A percentile compares a stretch with the other conserved stretches of the same genome.
phyloP scores from a whole-genome alignment of 2,888 invertebrate genomes.

The Linhomoeus sp. region DNA sequence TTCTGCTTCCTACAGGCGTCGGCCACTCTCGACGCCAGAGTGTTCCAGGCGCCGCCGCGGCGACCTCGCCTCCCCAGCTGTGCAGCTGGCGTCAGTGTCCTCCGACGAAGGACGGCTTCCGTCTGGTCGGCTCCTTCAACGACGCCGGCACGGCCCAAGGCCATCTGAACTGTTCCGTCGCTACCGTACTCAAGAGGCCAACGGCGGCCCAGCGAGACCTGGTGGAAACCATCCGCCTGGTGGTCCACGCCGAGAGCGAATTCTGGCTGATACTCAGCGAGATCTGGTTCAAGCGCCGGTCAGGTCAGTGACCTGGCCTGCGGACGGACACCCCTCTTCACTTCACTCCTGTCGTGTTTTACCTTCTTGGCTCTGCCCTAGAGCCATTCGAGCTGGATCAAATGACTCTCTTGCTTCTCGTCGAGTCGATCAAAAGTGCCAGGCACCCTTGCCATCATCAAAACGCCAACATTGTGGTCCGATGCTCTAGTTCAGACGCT shows the following conservation, averaged over 20 bases:
- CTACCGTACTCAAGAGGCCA: neutral
- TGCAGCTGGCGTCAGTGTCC: neutral
- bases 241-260: conserved; percentile 18
- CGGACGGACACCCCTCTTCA: too few species aligned
- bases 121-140: conserved; percentile 17
- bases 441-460: too few species aligned
- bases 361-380: too few species aligned
- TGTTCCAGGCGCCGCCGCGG: neutral
- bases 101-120: conserved; percentile 2
- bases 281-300: conserved; percentile 19
- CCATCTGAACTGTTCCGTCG: conserved; percentile 13
- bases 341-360: too few species aligned
- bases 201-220: neutral
- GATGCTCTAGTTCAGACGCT: too few species aligned
- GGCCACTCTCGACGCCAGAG: conserved; percentile 1
- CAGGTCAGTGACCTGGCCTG: too few species aligned
- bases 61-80: neutral
- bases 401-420: too few species aligned
- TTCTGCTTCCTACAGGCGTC: conserved; percentile 8
- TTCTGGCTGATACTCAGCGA: conserved; percentile 31
- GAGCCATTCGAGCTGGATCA: too few species aligned
- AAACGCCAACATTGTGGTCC: too few species aligned
- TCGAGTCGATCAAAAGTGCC: too few species aligned
- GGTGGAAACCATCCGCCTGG: conserved; percentile 19
- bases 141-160: conserved; percentile 21